phyloP scores from a whole-genome alignment of 2,113 vertebrate genomes.

The Capreolus pygargus region DNA sequence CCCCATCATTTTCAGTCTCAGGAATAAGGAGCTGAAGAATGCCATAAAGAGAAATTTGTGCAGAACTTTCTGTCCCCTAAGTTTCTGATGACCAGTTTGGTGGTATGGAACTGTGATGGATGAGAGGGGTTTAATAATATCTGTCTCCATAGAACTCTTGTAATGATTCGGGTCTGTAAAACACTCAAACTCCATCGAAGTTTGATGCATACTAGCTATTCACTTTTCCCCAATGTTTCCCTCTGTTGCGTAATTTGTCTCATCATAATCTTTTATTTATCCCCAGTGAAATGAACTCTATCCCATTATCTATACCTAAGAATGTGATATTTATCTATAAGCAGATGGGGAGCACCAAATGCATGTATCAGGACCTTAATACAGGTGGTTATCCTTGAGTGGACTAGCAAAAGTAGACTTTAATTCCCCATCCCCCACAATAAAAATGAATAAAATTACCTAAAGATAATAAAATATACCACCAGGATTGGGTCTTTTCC shows the following conservation, averaged over 20 bases:
- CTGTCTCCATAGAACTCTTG: not conserved
- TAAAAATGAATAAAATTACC: not conserved
- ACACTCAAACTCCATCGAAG: not conserved
- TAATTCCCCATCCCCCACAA: not conserved
- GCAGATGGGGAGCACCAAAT: not conserved
- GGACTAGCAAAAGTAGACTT: not conserved
- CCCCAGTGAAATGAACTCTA: not conserved
- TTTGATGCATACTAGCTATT: not conserved
- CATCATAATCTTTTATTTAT: not conserved
- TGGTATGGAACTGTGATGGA: not conserved
- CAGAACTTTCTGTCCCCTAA: not conserved
- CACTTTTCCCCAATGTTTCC: not conserved
- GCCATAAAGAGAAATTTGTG: not conserved
- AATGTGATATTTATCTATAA: not conserved
- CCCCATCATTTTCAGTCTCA: conserved; percentile 58
- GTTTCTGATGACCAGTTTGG: not conserved
- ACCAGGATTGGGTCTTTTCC: not conserved
- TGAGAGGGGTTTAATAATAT: too few species aligned
- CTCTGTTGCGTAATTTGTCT: not conserved
- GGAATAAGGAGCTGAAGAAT: conserved; percentile 60
- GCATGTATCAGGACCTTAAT: not conserved
- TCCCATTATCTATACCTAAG: not conserved
- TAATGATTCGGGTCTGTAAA: not conserved
- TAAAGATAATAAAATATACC: not conserved
- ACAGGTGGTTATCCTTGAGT: not conserved